Base-by-base conservation (phyloP, 2,888 invertebrate genomes). In the Halictus quadricinctus region DNA sequence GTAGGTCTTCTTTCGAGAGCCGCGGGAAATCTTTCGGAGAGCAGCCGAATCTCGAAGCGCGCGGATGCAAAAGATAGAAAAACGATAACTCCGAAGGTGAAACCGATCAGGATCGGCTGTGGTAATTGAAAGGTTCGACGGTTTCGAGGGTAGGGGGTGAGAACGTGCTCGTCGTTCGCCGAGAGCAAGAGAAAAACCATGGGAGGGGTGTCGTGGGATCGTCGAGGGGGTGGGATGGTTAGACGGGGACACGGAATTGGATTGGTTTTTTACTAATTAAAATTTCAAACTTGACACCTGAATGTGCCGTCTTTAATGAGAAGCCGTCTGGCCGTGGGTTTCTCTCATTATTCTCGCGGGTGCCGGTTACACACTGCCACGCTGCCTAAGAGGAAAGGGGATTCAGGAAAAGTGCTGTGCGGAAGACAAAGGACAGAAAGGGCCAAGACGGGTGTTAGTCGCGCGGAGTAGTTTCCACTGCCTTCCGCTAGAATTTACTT, bases 181-280 rank as follows among this genome's bases (percentile, higher is more conserved):
- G 72, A 43, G 48, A 79, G 43, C 46, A 73, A 73, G 74, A 64
- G 89, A 79, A 78, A 81, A 79, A 83, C 73, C 72, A 18, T 58
- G 70, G 1, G 13, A 13, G 76, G 48, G 72, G 75, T 48, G 73
- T 41, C 70, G 43, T 48, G 66, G 46, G 18, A 29, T 36, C 54
- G 58, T 58, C 12, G 48, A 50, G 66, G 15, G 12, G 8, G 41
- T 2, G 72, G 41, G 64, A 36, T 41, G 69, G 25, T 29, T 58
- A 70, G 87, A 79, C 83, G 36, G 84, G 76, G 85, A 76, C 79
- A 81, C 75, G 82, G 85, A 83, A 88, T 86, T 88, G 88, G 84
- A 89, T 91, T 90, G 91, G 88, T 86, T 91, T 90, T 89, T 90
- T 88, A 91, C 91, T 92, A 93, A 92, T 92, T 92, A 93, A 91